Conservation (phyloP, 53 echinoderm and acorn worm species). For the Crossaster papposus region DNA sequence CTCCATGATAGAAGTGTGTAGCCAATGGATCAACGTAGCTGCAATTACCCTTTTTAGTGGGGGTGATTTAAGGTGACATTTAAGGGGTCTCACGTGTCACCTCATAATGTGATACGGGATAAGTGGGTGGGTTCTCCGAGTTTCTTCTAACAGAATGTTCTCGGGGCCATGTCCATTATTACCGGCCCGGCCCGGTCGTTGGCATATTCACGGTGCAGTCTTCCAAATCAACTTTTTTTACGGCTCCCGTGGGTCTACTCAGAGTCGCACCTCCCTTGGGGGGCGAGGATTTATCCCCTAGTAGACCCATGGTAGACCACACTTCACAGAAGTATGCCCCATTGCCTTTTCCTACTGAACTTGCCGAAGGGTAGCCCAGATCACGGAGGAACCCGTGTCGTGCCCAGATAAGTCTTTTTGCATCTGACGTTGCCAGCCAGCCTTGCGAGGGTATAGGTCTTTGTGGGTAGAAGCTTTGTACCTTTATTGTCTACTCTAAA, state of each 20-base stretch:
- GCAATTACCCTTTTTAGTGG: neutral
- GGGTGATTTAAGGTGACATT: neutral
- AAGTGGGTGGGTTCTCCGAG: conserved; percentile 7
- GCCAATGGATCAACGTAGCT: no score
- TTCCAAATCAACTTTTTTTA: conserved; percentile 36
- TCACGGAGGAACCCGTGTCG: no score
- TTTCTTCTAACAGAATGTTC: conserved; percentile 9
- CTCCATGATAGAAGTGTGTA: no score
- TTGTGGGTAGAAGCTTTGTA: no score
- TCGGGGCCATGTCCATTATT: neutral
- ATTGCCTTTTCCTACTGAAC: neutral
- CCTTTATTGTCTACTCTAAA: no score
- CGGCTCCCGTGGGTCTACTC: conserved; percentile 41
- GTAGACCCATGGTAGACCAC: no score
- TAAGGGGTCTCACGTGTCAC: neutral
- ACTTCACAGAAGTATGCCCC: neutral
- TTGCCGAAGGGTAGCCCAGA: neutral
- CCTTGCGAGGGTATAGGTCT: no score
- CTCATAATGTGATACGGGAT: neutral
- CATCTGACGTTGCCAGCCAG: no score
- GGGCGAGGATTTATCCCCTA: conserved; percentile 20
- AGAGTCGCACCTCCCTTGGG: neutral
- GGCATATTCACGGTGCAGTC: conserved; percentile 38
- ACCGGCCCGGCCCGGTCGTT: neutral
- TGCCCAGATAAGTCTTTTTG: no score